A percentile compares a stretch with the other conserved stretches of the same genome.
Evolutionary conservation across 2,888 invertebrate genomes (phyloP).

Genomic region (Drosophila parthenogenetica): DNA sequence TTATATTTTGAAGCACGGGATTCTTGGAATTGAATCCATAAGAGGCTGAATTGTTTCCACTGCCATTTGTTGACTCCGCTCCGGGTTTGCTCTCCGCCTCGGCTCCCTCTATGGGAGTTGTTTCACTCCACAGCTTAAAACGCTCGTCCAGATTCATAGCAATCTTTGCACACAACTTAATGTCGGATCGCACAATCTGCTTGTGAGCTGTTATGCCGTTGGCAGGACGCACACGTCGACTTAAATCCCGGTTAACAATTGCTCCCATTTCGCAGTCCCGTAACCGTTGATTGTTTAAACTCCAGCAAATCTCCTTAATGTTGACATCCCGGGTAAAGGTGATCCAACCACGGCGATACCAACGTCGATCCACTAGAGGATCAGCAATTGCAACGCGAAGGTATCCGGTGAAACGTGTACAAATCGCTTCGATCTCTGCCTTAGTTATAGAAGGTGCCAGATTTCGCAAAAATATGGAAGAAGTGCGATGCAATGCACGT

Average conservation of each 20-base stretch:
- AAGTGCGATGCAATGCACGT: slow-evolving; percentile 95
- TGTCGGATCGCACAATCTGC: slow-evolving; percentile 95
- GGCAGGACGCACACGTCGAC: slow-evolving; percentile 95
- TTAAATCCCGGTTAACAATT: slow-evolving; percentile 98
- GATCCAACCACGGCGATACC: slow-evolving; percentile 99
- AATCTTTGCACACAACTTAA: slow-evolving; percentile 95
- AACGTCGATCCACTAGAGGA: slow-evolving; percentile 97
- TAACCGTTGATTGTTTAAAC: slow-evolving; percentile 95
- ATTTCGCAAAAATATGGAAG: slow-evolving; percentile 98
- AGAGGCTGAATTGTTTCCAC: slow-evolving; percentile 16
- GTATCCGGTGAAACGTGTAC: slow-evolving; percentile 96
- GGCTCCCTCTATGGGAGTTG: background rate
- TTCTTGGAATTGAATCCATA: slow-evolving; percentile 93
- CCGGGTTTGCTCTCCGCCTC: slow-evolving; percentile 13
- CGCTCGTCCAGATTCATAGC: slow-evolving; percentile 95
- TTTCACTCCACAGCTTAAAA: slow-evolving; percentile 90
- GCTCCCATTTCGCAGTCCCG: slow-evolving; percentile 87
- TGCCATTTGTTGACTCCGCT: slow-evolving; percentile 45
- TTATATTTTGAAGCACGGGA: slow-evolving; percentile 97
- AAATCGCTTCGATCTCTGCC: slow-evolving; percentile 98
- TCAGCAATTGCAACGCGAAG: slow-evolving; percentile 98
- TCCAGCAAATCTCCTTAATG: slow-evolving; percentile 99
- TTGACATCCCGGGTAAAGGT: slow-evolving; percentile 98
- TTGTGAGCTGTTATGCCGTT: slow-evolving; percentile 96
- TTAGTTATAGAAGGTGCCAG: slow-evolving; percentile 98